Base-by-base conservation (phyloP, 2,888 invertebrate genomes). In the Drosophila diplacantha region DNA sequence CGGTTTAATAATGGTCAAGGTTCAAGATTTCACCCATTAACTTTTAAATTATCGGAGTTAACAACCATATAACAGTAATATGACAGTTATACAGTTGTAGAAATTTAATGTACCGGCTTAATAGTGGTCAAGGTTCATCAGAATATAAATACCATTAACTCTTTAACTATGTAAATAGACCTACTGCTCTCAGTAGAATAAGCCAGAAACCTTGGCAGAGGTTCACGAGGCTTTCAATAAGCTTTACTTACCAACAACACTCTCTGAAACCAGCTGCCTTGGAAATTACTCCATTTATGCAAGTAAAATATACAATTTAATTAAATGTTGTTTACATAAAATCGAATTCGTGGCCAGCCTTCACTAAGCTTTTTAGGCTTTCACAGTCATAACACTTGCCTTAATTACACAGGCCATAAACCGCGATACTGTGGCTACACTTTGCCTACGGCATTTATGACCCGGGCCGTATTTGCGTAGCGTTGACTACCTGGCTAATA, bases 391-490 rank as follows among this genome's bases (percentile, higher is more conserved):
- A 3, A 11, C 7, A 18, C 12, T 29, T 29, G 29, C 4, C 14
- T 44, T 44, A 20, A 31, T 44, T 44, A 9, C 18, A 29, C 29
- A 12, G 29, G 4, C 38, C 18, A 50, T 39, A 51, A 51, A 31
- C n/a, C 8, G 7, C 20, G 9, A 9, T 37, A 34, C n/a, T n/a
- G 6, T 14, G 29, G 14, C 14, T 16, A 5, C 18, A 31, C 14
- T 46, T 29, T 32, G 9, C 18, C 18, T 18, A 24, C 11, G 6
- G 0, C 11, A 8, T 41, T 41, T 24, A 24, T 41, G 24, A 7
- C 9, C n/a, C 4, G 2, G 22, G 8, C 22, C 3, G 7, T 20
- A 20, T 20, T 38, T 38, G 6, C 24, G 43, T 26, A 29, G 12
- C 6, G 26, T 12, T 7, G 11, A 16, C 41, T 16, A 18, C 12